These are phyloP conservation scores for Parazoanthus atlanticus DNA, from an alignment of 92 coral and sea anemone species.

Conservation along the genomic window DNA sequence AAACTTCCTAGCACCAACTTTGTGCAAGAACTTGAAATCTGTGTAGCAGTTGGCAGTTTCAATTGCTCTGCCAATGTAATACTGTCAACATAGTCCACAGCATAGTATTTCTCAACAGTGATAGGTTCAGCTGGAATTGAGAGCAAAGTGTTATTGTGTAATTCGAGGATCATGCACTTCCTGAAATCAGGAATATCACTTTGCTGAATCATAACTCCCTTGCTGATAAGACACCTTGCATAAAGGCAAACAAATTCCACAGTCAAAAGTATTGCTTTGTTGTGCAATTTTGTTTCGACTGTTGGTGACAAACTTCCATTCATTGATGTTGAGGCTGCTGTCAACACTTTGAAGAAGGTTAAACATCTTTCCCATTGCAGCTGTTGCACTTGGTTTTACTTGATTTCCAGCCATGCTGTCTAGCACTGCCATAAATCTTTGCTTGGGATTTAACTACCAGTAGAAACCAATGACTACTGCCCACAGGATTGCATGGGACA, in stretches of 20 bases:
- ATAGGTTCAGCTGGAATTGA: conserved; percentile 30
- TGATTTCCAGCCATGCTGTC: conserved; percentile 15
- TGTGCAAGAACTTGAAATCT: conserved; percentile 52
- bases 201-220: conserved; percentile 39
- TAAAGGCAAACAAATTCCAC: conserved; percentile 45
- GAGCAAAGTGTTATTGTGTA: conserved; percentile 47
- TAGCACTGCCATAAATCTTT: conserved; percentile 14
- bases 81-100: conserved; percentile 51
- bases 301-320: conserved; percentile 32
- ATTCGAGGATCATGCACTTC: conserved; percentile 55
- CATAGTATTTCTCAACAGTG: conserved; percentile 40
- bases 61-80: conserved; percentile 45
- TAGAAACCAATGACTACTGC: conserved; percentile 10
- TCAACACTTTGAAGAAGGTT: conserved; percentile 21
- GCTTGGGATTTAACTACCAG: conserved; percentile 36
- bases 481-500: background rate
- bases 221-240: conserved; percentile 25
- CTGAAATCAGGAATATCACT: conserved; percentile 49
- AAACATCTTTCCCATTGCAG: conserved; percentile 19
- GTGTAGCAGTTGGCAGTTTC: conserved; percentile 3
- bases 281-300: conserved; percentile 24
- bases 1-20: conserved; percentile 18
- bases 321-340: conserved; percentile 14
- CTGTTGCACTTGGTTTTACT: conserved; percentile 1
- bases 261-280: conserved; percentile 44